A percentile compares a stretch with the other conserved stretches of the same genome.
Evolutionary conservation across 2,113 vertebrate genomes (phyloP).

Genomic region (Melospiza melodia): DNA sequence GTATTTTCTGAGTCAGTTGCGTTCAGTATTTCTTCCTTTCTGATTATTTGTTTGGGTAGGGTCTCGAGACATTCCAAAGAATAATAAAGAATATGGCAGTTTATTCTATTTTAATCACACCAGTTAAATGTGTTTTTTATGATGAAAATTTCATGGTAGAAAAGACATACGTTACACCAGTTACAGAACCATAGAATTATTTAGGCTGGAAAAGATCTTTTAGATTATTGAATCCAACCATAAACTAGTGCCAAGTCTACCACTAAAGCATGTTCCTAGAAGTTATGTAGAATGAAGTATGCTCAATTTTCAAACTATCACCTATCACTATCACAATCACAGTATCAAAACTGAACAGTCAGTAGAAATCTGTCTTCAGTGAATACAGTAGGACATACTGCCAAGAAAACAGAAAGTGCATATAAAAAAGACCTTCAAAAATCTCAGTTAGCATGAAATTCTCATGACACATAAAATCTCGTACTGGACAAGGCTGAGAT

Average conservation of each 20-base stretch:
- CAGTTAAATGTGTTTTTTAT: neutral
- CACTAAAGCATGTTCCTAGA: neutral
- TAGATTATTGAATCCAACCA: neutral
- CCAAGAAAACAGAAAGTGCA: neutral
- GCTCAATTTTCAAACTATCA: neutral
- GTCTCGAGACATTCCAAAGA: neutral
- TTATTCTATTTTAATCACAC: neutral
- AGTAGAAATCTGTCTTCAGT: neutral
- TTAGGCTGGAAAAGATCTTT: neutral
- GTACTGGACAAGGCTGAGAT: neutral
- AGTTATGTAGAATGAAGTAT: neutral
- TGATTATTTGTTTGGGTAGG: neutral
- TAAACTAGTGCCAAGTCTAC: neutral
- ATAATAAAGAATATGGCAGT: neutral
- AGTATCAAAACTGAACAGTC: neutral
- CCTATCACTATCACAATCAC: neutral
- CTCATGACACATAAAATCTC: neutral
- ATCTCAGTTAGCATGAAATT: neutral
- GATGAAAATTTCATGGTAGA: neutral
- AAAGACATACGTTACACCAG: neutral
- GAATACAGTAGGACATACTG: neutral
- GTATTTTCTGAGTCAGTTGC: neutral
- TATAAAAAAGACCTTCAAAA: neutral
- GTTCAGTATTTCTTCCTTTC: neutral
- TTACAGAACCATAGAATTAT: neutral